phyloP scores from a whole-genome alignment of 2,888 invertebrate species.

The Rotaria socialis region DNA sequence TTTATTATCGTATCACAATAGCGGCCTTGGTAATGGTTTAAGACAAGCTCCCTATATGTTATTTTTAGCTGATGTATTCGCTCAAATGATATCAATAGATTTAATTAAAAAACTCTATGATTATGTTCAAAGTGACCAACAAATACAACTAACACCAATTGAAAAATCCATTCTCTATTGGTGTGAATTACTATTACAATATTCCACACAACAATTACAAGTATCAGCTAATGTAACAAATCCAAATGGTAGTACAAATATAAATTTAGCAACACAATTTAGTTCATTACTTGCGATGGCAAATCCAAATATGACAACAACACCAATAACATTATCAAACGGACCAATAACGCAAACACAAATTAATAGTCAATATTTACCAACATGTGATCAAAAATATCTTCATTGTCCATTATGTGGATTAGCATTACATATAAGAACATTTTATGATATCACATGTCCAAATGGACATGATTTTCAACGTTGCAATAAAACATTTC shows the following conservation, averaged over 20 bases:
- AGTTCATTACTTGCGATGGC: conserved; percentile 19
- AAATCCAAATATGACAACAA: conserved; percentile 16
- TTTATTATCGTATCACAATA: conserved; percentile 25
- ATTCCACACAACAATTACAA: conserved; percentile 22
- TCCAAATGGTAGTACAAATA: background rate
- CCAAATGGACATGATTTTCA: conserved; percentile 33
- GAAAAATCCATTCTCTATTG: conserved; percentile 25
- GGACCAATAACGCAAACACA: background rate
- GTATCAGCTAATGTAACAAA: conserved; percentile 2
- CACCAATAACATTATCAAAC: background rate
- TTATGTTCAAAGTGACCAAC: background rate
- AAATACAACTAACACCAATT: conserved; percentile 9
- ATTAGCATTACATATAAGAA: background rate
- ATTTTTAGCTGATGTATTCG: conserved; percentile 33
- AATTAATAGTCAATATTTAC: background rate
- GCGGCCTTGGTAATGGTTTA: conserved; percentile 7
- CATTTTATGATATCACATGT: conserved; percentile 7
- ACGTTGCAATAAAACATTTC: conserved; percentile 36
- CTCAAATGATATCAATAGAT: conserved; percentile 35
- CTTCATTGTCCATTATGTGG: background rate
- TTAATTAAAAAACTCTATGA: conserved; percentile 35
- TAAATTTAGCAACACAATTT: background rate
- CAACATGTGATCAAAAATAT: conserved; percentile 27
- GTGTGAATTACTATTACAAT: conserved; percentile 33
- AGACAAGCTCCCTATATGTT: conserved; percentile 34